Evolutionary conservation across 2,797 vertebrate species (phyloP).

Genomic region (Oceanodroma leucorhoa): DNA sequence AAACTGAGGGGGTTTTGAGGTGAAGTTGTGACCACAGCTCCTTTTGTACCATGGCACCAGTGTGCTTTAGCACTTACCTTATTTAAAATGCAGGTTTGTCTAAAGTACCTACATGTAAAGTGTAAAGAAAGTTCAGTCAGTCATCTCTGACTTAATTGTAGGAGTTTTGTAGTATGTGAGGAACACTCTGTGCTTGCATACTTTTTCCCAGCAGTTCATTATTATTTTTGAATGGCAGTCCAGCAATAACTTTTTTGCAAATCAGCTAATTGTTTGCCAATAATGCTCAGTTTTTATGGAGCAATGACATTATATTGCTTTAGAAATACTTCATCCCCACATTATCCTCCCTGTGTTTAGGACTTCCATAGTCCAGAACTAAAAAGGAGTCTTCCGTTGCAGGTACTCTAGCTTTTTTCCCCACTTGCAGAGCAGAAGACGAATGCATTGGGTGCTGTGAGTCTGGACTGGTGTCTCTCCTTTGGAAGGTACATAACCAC

Average conservation of each 20-base stretch:
- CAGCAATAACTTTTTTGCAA: background rate
- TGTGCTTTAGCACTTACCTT: background rate
- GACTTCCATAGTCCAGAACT: background rate
- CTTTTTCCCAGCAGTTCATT: background rate
- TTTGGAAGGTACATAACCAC: background rate
- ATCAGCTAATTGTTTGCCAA: background rate
- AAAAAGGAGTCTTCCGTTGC: background rate
- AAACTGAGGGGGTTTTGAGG: background rate
- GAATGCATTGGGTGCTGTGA: background rate
- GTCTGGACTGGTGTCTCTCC: background rate
- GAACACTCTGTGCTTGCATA: background rate
- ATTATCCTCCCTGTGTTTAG: background rate
- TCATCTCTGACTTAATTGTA: background rate
- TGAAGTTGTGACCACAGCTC: background rate
- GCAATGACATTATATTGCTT: background rate
- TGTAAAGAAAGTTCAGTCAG: background rate
- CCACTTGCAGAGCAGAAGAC: fast-evolving
- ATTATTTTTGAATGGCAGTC: background rate
- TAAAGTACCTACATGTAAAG: background rate
- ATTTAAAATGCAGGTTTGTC: background rate
- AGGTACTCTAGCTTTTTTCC: background rate
- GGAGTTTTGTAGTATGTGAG: background rate
- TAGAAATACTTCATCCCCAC: background rate
- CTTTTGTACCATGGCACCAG: background rate
- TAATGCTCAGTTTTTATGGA: background rate